Percentiles rank a stretch among this genome's conserved stretches.
phyloP scores from a whole-genome alignment of 2,113 vertebrate species.

The Phyllopteryx taeniolatus region DNA sequence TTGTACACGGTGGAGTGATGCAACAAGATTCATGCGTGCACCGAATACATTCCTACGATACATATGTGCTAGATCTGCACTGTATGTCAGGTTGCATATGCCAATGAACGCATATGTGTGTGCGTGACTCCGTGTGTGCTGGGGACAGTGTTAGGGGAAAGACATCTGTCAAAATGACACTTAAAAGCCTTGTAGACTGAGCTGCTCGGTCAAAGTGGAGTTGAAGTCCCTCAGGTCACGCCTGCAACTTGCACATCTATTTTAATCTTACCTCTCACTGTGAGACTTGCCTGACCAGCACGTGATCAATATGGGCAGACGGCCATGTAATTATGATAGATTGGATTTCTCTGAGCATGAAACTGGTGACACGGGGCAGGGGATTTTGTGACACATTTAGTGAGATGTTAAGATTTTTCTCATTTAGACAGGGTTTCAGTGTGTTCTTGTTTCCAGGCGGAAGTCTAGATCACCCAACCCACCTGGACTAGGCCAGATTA shows the following conservation, averaged over 20 bases:
- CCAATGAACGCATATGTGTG: conserved; percentile 7
- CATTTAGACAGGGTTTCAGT: conserved; percentile 21
- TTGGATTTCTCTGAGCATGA: conserved; percentile 63
- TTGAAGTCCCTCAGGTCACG: conserved; percentile 61
- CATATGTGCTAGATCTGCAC: conserved; percentile 6
- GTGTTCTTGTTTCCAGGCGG: conserved; percentile 4
- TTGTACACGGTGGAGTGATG: neutral
- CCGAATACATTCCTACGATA: conserved; percentile 8
- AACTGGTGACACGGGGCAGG: conserved; percentile 38
- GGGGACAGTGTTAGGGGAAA: conserved; percentile 8
- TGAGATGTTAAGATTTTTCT: conserved; percentile 47
- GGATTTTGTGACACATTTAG: conserved; percentile 54
- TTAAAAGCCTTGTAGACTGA: conserved; percentile 49
- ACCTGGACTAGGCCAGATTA: neutral
- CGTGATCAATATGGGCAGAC: conserved; percentile 71
- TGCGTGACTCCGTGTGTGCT: neutral
- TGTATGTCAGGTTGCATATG: conserved; percentile 14
- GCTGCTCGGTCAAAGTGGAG: conserved; percentile 56
- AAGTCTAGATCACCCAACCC: neutral
- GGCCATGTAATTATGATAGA: conserved; percentile 72
- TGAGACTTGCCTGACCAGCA: conserved; percentile 67
- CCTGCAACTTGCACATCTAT: conserved; percentile 63
- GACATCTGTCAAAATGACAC: conserved; percentile 66
- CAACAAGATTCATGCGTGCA: neutral
- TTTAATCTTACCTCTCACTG: conserved; percentile 65